Base-by-base conservation (phyloP, 2,113 vertebrate genomes). In the Xerus inauris region DNA sequence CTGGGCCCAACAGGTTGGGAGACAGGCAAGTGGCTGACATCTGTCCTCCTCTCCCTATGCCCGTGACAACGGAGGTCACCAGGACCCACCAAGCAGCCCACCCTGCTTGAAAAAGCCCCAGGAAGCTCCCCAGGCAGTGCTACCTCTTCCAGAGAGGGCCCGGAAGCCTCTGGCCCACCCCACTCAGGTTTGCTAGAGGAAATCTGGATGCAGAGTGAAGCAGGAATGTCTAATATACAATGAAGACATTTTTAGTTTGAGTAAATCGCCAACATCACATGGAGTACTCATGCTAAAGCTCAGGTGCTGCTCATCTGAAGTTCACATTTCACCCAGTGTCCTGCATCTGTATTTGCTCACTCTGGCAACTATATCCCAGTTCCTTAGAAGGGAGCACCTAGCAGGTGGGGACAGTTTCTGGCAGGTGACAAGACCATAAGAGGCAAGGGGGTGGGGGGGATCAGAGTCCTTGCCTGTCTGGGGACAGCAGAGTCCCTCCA, bases 401-500 rank as follows among this genome's bases (percentile, higher is more conserved):
- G 69, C 76, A 9, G 3, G 64, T 57, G 72, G 45, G 32, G 22
- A 30, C 7, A 40, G 42, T 67, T 51, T 30, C 30, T 13, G 62
- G 42, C 10, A 5, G 64, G 32, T 14, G 49, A 80, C 71, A 59
- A 59, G 51, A 62, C 71, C 3, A 3, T 9, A 24, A 24, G 32
- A 8, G 64, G 17, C 49, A 16, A n/a, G n/a, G n/a, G n/a, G n/a
- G 51, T 0, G 8, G 24, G 49, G 45, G 40, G 14, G 1, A 7
- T 7, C 0, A 2, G 32, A 69, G 38, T 40, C 64, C 47, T 82
- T 45, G 3, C 65, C 47, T 11, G 1, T 38, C 89, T 96, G 2
- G 0, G 47, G 47, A 95, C 95, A 96, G 97, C 92, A 65, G 57
- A 10, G 16, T 45, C 54, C 49, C 77, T 76, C 57, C 32, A 30